A percentile compares a stretch with the other conserved stretches of the same genome.
These are phyloP conservation scores for Pseudoatta argentina DNA, from an alignment of 1,140 invertebrate genomes.

Conservation along the genomic window DNA sequence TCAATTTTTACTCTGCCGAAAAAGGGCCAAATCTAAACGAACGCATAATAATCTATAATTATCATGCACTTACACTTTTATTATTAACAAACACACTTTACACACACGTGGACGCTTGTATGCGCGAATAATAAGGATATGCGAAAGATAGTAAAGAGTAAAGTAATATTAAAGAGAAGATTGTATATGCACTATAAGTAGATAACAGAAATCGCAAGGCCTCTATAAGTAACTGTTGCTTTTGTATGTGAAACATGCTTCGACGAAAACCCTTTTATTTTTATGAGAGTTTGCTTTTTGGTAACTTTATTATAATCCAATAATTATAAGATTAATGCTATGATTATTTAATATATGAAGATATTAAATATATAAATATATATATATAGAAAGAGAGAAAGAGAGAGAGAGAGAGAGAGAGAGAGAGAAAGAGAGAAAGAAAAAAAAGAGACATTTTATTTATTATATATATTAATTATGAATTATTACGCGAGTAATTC, in stretches of 20 bases:
- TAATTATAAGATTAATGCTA: conserved; percentile 74
- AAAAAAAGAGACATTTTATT: conserved; percentile 65
- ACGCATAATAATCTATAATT: conserved; percentile 78
- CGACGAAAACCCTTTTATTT: conserved; percentile 73
- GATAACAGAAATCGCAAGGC: conserved; percentile 82
- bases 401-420: conserved; percentile 1
- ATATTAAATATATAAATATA: conserved; percentile 77
- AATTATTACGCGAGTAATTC: conserved; percentile 63
- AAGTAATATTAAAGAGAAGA: conserved; percentile 81
- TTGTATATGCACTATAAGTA: conserved; percentile 84
- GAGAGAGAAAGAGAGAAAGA: conserved; percentile 38
- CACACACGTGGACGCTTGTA: conserved; percentile 59
- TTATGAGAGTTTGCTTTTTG: conserved; percentile 73
- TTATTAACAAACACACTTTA: conserved; percentile 70
- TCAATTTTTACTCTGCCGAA: conserved; percentile 81
- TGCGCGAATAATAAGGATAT: conserved; percentile 74
- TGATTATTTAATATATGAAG: conserved; percentile 78
- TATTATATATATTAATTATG: conserved; percentile 79
- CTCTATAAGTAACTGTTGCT: conserved; percentile 84
- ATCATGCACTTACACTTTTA: conserved; percentile 79
- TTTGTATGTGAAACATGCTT: conserved; percentile 85
- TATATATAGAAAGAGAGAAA: not conserved
- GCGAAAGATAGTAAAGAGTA: conserved; percentile 62
- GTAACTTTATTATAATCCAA: conserved; percentile 77
- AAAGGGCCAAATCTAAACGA: conserved; percentile 78